phyloP scores from a whole-genome alignment of 2,888 invertebrate species.

The Callyntrura sp. region DNA sequence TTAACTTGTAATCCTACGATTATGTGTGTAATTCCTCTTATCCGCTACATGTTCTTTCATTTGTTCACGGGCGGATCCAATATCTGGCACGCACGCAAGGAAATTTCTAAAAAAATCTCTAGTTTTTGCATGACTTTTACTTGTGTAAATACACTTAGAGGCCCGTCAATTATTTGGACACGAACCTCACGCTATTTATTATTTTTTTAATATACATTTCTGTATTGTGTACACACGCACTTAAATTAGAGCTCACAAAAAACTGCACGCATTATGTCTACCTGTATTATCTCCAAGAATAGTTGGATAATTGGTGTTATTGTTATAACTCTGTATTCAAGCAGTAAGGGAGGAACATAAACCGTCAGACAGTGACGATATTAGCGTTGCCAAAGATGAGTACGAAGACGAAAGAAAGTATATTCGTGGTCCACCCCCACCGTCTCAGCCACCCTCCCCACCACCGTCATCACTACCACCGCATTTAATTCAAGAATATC shows the following conservation, averaged over 20 bases:
- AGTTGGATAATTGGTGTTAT: too few species aligned
- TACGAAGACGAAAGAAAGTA: slow-evolving; percentile 49
- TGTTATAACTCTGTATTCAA: not conserved
- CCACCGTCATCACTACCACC: slow-evolving; percentile 41
- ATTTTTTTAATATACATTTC: not conserved
- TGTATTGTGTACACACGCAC: not conserved
- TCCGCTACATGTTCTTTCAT: slow-evolving; percentile 53
- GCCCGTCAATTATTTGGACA: too few species aligned
- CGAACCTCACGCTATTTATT: not conserved
- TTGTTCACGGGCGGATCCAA: slow-evolving; percentile 48
- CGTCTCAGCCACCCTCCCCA: not conserved
- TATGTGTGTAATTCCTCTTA: slow-evolving; percentile 44
- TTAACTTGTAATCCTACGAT: too few species aligned
- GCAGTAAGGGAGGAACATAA: slow-evolving; percentile 34
- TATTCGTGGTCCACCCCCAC: not conserved
- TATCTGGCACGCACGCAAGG: slow-evolving; percentile 42
- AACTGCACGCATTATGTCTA: not conserved
- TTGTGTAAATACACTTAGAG: not conserved
- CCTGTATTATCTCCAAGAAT: not conserved
- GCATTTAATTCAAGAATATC: slow-evolving; percentile 21
- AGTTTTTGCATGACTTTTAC: not conserved
- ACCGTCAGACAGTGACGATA: slow-evolving; percentile 18
- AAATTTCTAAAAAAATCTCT: slow-evolving; percentile 27
- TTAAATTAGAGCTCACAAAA: not conserved
- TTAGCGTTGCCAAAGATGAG: slow-evolving; percentile 53